phyloP scores from a whole-genome alignment of 2,113 vertebrate genomes.

The Phyllopteryx taeniolatus region DNA sequence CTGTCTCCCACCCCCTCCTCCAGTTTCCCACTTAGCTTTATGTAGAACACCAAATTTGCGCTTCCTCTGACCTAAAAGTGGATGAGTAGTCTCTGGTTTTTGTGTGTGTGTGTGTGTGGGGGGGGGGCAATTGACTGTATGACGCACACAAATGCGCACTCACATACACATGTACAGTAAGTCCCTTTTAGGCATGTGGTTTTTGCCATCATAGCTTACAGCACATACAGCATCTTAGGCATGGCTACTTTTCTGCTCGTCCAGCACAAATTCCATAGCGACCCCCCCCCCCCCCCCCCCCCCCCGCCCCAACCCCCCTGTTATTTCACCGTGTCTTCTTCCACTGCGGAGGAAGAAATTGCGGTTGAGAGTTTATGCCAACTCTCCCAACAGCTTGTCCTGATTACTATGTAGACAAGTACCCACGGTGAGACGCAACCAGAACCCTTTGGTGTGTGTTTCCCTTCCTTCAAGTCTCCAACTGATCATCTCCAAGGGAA shows the following conservation, averaged over 20 bases:
- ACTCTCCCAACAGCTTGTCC: conserved; percentile 63
- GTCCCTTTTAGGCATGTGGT: conserved; percentile 32
- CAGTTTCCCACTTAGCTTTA: conserved; percentile 30
- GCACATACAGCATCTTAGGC: conserved; percentile 44
- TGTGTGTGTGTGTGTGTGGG: not conserved
- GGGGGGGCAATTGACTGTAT: conserved; percentile 22
- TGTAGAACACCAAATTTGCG: conserved; percentile 60
- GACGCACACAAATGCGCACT: conserved; percentile 25
- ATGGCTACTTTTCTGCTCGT: conserved; percentile 55
- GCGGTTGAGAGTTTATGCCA: conserved; percentile 51
- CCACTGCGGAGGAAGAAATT: conserved; percentile 51
- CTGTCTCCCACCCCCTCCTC: conserved; percentile 10
- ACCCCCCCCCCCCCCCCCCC: conserved; percentile 24
- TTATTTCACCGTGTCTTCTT: conserved; percentile 53
- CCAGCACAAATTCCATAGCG: conserved; percentile 44
- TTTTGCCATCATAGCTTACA: conserved; percentile 30
- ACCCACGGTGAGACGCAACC: conserved; percentile 50
- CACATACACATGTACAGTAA: conserved; percentile 14
- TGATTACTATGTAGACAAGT: conserved; percentile 67
- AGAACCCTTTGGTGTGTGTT: conserved; percentile 39
- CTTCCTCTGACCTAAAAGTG: conserved; percentile 51
- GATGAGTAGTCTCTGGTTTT: conserved; percentile 65
- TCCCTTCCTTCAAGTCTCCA: conserved; percentile 33
- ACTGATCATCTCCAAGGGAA: conserved; percentile 35
- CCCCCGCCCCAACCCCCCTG: conserved; percentile 6